A percentile compares a stretch with the other conserved stretches of the same genome.
Conservation (phyloP, 1,140 invertebrate species). For the Delia radicum region DNA sequence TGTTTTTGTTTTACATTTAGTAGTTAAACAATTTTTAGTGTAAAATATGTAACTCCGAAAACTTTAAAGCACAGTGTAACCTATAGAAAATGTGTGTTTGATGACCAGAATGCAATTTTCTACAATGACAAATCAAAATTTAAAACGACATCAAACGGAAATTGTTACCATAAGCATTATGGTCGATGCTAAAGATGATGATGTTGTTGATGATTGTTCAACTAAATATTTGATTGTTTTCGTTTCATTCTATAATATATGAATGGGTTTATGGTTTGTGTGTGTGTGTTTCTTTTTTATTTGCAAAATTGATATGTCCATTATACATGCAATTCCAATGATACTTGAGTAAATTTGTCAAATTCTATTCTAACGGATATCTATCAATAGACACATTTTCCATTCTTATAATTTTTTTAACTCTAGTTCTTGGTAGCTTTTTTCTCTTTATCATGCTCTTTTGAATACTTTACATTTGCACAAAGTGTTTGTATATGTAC, state of each 20-base stretch:
- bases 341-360: conserved; percentile 20
- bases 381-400: conserved; percentile 8
- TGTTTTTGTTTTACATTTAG: too few species aligned
- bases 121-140: conserved; percentile 21
- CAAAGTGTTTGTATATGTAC: neutral
- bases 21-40: too few species aligned
- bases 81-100: neutral
- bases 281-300: neutral
- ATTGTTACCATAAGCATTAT: conserved; percentile 11
- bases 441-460: neutral
- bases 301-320: conserved; percentile 21
- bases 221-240: conserved; percentile 10
- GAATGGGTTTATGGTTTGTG: neutral
- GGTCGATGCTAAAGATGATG: neutral
- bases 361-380: conserved; percentile 7
- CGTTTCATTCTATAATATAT: neutral
- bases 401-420: neutral
- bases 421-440: neutral
- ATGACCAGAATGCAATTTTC: conserved; percentile 10
- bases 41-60: too few species aligned
- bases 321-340: conserved; percentile 13
- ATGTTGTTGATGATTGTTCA: conserved; percentile 12
- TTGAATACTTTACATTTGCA: neutral
- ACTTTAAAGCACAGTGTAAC: too few species aligned
- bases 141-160: conserved; percentile 18